A percentile compares a stretch with the other conserved stretches of the same genome.
These are phyloP conservation scores for Cyanoramphus novaezelandiae DNA, from an alignment of 2,113 vertebrate species.

Conservation along the genomic window DNA sequence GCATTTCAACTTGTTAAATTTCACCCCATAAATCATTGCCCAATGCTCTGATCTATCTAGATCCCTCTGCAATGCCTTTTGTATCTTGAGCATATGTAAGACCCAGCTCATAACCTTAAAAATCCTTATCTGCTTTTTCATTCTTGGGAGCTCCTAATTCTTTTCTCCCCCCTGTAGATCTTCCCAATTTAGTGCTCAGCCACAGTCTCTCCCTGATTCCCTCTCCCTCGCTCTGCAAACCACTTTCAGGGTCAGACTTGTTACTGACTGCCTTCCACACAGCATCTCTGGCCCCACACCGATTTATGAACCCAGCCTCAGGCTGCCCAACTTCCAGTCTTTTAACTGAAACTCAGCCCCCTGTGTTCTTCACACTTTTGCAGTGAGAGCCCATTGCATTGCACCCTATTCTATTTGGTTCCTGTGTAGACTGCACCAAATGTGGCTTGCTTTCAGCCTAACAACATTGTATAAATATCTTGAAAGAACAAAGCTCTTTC, in stretches of 20 bases:
- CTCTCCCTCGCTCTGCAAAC: not conserved
- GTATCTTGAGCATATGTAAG: not conserved
- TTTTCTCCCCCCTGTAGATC: not conserved
- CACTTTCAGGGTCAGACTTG: not conserved
- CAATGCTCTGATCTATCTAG: not conserved
- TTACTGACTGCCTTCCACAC: not conserved
- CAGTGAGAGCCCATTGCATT: not conserved
- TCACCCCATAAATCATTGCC: not conserved
- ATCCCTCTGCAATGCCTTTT: not conserved
- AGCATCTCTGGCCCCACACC: not conserved
- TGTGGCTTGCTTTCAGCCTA: not conserved
- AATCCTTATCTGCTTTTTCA: not conserved
- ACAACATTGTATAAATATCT: not conserved
- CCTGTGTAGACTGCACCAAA: not conserved
- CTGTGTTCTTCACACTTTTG: not conserved
- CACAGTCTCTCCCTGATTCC: not conserved
- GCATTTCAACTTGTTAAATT: not conserved
- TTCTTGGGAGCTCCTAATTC: not conserved
- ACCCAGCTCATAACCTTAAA: not conserved
- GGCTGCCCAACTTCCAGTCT: not conserved
- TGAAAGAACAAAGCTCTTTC: not conserved
- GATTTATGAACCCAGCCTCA: not conserved
- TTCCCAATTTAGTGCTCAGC: not conserved
- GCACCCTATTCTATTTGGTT: not conserved
- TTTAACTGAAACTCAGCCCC: not conserved